Percentiles rank a stretch among this genome's conserved stretches.
These are phyloP conservation scores for Anas bernieri DNA, from an alignment of 2,797 vertebrate genomes.

Conservation along the genomic window DNA sequence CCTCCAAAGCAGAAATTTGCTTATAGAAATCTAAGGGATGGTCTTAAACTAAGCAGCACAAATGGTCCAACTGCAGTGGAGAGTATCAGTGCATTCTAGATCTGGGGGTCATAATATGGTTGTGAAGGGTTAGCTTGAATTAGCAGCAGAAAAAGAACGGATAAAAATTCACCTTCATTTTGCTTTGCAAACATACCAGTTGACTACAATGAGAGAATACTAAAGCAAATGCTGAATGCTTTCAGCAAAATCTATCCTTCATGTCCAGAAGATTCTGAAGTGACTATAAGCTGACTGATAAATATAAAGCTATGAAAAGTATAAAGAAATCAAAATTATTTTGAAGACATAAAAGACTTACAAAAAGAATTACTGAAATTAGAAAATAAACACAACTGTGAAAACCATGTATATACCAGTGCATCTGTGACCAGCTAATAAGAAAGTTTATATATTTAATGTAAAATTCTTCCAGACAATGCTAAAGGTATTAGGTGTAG, in stretches of 20 bases:
- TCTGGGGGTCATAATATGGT: not conserved
- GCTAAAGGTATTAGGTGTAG: not conserved
- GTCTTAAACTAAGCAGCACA: not conserved
- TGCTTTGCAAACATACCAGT: not conserved
- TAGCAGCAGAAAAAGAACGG: not conserved
- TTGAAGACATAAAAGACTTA: not conserved
- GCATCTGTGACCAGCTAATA: not conserved
- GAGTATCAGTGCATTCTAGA: not conserved
- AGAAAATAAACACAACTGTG: not conserved
- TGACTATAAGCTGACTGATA: not conserved
- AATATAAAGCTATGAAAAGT: not conserved
- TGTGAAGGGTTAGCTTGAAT: not conserved
- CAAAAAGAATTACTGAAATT: too few relatives aligned
- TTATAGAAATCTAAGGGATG: not conserved
- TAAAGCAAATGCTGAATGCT: not conserved
- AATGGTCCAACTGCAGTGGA: not conserved
- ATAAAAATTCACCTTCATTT: not conserved
- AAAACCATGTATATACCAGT: not conserved
- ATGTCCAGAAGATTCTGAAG: not conserved
- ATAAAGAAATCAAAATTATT: not conserved
- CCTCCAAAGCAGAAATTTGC: not conserved
- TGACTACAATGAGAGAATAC: rapidly evolving
- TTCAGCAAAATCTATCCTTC: not conserved
- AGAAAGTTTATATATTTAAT: not conserved
- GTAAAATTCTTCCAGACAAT: not conserved